Conservation (phyloP, 2,797 vertebrate genomes). For the Pygocentrus nattereri region DNA sequence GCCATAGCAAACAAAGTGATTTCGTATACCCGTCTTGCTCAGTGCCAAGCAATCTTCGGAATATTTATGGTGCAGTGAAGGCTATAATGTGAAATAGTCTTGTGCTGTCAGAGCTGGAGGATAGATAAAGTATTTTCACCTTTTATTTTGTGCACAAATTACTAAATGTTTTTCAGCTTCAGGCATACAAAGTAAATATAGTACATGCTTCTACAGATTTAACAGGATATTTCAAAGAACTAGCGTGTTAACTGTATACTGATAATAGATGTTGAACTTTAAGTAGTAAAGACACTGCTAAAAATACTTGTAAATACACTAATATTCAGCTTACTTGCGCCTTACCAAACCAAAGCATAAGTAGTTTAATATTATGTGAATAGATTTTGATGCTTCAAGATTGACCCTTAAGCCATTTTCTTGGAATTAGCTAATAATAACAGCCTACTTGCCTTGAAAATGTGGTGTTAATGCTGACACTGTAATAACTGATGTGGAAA, state of each 20-base stretch:
- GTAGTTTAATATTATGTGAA: constrained; percentile 32
- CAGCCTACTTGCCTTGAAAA: constrained; percentile 49
- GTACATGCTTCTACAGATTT: neutral
- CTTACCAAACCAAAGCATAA: constrained; percentile 54
- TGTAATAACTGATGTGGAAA: constrained; percentile 36
- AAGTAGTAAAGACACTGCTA: neutral
- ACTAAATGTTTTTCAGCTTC: constrained; percentile 18
- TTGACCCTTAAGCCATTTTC: constrained; percentile 55
- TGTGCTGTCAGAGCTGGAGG: neutral
- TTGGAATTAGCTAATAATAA: constrained; percentile 54
- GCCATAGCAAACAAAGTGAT: constrained; percentile 22
- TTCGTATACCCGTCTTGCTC: constrained; percentile 12
- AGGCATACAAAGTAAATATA: neutral
- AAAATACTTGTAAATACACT: constrained; percentile 19
- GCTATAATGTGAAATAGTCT: neutral
- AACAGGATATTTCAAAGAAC: neutral
- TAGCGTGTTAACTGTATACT: constrained; percentile 5
- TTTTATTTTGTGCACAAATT: constrained; percentile 3
- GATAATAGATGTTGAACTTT: neutral
- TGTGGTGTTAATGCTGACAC: constrained; percentile 21
- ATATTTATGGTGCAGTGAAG: neutral
- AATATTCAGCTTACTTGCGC: constrained; percentile 26
- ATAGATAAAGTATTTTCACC: neutral
- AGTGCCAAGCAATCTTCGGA: constrained; percentile 7
- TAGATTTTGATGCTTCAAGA: constrained; percentile 31